These are phyloP conservation scores for Corythornis cristatus DNA, from an alignment of 2,113 vertebrate genomes.

Conservation along the genomic window DNA sequence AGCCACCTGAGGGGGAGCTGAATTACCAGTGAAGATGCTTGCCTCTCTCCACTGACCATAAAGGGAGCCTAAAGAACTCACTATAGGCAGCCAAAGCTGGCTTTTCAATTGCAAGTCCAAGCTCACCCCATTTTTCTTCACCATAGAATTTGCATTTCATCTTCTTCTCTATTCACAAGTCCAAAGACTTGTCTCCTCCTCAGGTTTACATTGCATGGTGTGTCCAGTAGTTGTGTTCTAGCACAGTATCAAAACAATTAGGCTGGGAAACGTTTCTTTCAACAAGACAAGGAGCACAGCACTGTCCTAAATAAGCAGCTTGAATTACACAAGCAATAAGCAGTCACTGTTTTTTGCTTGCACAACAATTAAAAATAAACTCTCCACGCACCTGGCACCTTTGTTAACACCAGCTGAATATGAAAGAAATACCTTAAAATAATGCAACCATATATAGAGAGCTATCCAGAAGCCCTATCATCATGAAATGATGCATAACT, in stretches of 20 bases:
- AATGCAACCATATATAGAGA: neutral
- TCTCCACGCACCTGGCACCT: neutral
- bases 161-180: too few relatives aligned
- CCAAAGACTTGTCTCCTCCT: neutral
- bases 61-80: constrained; percentile 12
- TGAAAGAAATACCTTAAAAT: neutral
- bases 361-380: neutral
- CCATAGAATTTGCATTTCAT: too few relatives aligned
- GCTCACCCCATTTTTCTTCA: too few relatives aligned
- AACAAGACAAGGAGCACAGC: neutral
- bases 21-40: constrained; percentile 53
- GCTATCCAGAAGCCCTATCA: neutral
- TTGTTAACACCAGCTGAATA: neutral
- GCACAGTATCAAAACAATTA: neutral
- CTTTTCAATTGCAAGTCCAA: neutral
- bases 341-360: neutral
- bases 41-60: constrained; percentile 46
- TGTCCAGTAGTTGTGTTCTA: neutral
- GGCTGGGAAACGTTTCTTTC: neutral
- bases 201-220: neutral
- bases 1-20: constrained; percentile 52
- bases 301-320: neutral
- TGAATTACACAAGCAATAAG: neutral
- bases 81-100: neutral
- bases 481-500: neutral